Conservation (phyloP, 2,888 invertebrate species). For the Microplitis manilae region DNA sequence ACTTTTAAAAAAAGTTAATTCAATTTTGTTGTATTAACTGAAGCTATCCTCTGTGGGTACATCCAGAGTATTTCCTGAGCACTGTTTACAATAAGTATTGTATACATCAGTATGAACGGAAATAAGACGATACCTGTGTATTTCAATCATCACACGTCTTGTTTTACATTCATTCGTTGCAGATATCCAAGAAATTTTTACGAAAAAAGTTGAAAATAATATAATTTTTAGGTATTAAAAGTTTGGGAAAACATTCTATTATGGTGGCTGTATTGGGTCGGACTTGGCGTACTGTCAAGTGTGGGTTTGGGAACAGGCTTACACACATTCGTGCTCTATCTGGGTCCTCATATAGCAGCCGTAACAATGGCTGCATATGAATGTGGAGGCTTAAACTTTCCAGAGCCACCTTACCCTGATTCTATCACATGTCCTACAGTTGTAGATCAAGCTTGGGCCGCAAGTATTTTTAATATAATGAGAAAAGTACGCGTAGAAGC, state of each 20-base stretch:
- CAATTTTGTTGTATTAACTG: too few species aligned
- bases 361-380: conserved; percentile 99
- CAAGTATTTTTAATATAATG: conserved; percentile 95
- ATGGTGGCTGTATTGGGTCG: conserved; percentile 93
- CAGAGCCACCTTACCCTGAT: conserved; percentile 98
- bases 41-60: too few species aligned
- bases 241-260: conserved; percentile 71
- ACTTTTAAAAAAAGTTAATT: too few species aligned
- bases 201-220: background rate
- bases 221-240: conserved; percentile 59
- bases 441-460: conserved; percentile 76
- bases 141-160: background rate
- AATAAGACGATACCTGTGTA: too few species aligned
- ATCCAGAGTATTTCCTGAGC: too few species aligned
- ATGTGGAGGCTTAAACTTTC: conserved; percentile 95
- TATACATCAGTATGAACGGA: too few species aligned
- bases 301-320: conserved; percentile 98
- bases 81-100: too few species aligned
- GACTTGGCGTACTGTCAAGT: conserved; percentile 95
- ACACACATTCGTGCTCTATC: conserved; percentile 97
- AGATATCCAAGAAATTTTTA: background rate
- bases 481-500: conserved; percentile 95
- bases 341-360: conserved; percentile 99
- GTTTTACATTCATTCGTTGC: background rate
- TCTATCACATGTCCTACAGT: conserved; percentile 95